Conservation (phyloP, 2,888 invertebrate genomes). For the Dolichopus griseipennis region DNA sequence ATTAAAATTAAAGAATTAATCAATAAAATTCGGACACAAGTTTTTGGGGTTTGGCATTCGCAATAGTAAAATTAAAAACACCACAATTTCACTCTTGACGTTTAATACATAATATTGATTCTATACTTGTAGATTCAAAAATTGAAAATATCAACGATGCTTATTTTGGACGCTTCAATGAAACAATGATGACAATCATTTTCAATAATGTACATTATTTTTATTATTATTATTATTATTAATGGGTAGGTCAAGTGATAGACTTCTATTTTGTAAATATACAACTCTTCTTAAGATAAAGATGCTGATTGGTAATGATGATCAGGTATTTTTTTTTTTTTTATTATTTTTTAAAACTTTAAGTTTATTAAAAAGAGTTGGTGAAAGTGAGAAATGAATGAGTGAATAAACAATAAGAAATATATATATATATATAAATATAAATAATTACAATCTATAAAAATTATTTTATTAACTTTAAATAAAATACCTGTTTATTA, state of each 20-base stretch:
- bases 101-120: neutral
- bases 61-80: no score
- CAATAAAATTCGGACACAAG: no score
- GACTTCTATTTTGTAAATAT: neutral
- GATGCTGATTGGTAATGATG: neutral
- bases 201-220: neutral
- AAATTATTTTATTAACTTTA: neutral
- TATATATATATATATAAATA: neutral
- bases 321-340: neutral
- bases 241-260: neutral
- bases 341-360: neutral
- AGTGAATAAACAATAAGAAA: neutral
- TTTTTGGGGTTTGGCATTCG: no score
- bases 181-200: neutral
- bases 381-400: neutral
- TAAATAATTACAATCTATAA: neutral
- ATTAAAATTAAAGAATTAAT: no score
- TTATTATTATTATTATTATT: neutral
- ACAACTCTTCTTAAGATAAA: no score
- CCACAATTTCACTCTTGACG: neutral
- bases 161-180: neutral
- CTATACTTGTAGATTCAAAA: no score
- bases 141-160: neutral
- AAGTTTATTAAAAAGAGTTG: neutral
- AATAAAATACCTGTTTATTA: slow-evolving; percentile 2